Percentiles rank a stretch among this genome's conserved stretches.
phyloP scores from a whole-genome alignment of 1,140 invertebrate genomes.

The Heliconius eleuchia region DNA sequence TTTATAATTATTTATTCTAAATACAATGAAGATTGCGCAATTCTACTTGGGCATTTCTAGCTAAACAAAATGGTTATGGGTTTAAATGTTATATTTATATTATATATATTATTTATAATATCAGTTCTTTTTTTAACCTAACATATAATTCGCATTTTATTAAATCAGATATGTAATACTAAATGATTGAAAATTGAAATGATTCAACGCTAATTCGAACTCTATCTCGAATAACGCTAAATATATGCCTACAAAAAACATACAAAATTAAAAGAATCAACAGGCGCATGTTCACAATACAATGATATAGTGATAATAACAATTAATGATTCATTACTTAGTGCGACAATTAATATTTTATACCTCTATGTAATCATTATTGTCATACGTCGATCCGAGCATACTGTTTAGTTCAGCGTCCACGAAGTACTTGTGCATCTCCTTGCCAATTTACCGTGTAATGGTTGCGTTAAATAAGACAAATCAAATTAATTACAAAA shows the following conservation, averaged over 20 bases:
- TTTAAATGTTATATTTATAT: no score
- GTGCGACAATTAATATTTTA: slow-evolving; percentile 20
- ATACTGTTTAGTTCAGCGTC: slow-evolving; percentile 87
- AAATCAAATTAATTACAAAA: slow-evolving; percentile 49
- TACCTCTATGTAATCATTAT: slow-evolving; percentile 84
- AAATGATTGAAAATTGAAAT: no score
- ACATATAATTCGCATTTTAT: no score
- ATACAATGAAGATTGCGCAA: no score
- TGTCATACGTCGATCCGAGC: slow-evolving; percentile 84
- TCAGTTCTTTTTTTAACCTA: no score
- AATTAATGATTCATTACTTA: slow-evolving; percentile 1
- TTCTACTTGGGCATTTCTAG: no score
- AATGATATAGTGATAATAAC: neutral
- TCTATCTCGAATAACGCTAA: neutral
- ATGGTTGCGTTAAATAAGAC: slow-evolving; percentile 73
- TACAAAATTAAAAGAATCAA: neutral
- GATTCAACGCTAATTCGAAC: neutral
- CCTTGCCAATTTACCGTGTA: slow-evolving; percentile 82
- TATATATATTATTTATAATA: no score
- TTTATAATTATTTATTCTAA: no score
- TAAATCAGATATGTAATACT: no score
- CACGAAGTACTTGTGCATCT: slow-evolving; percentile 88
- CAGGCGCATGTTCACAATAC: slow-evolving; percentile 20
- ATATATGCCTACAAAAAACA: neutral
- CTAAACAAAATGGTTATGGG: no score